phyloP scores from a whole-genome alignment of 2,888 invertebrate genomes.

The Mermis nigrescens region DNA sequence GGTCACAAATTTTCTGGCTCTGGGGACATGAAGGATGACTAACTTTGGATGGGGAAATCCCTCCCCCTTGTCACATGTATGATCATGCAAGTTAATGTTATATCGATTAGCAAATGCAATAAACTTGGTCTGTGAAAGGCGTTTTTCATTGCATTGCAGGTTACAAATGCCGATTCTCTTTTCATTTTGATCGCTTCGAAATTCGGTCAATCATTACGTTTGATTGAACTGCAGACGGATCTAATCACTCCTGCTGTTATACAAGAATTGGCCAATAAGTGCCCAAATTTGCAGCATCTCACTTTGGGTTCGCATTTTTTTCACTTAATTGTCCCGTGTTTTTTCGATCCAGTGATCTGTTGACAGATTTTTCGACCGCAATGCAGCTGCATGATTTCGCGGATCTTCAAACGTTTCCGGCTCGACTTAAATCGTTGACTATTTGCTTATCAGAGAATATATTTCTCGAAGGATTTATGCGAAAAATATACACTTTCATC shows the following conservation, averaged over 20 bases:
- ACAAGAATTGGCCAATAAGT: constrained; percentile 85
- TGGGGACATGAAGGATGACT: too few relatives aligned
- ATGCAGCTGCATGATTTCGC: constrained; percentile 99
- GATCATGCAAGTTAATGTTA: too few relatives aligned
- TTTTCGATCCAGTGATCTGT: background rate
- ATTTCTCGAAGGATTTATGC: constrained; percentile 99
- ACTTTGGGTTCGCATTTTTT: constrained; percentile 41
- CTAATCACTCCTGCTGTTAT: constrained; percentile 85
- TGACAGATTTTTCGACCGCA: constrained; percentile 76
- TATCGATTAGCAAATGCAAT: too few relatives aligned
- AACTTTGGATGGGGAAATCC: too few relatives aligned
- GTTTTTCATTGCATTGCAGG: too few relatives aligned
- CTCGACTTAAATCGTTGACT: constrained; percentile 77
- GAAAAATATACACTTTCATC: constrained; percentile 97
- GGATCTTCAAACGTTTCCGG: constrained; percentile 94
- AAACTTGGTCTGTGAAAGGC: too few relatives aligned
- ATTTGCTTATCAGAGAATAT: constrained; percentile 96
- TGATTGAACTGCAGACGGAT: constrained; percentile 83
- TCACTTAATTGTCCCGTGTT: background rate
- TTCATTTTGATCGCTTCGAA: constrained; percentile 63
- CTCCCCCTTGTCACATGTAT: too few relatives aligned
- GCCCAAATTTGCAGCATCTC: constrained; percentile 84
- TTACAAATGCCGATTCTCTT: constrained; percentile 55
- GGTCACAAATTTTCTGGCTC: too few relatives aligned
- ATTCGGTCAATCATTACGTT: constrained; percentile 63